phyloP scores from a whole-genome alignment of 2,797 vertebrate genomes.

The Gastrophryne carolinensis region DNA sequence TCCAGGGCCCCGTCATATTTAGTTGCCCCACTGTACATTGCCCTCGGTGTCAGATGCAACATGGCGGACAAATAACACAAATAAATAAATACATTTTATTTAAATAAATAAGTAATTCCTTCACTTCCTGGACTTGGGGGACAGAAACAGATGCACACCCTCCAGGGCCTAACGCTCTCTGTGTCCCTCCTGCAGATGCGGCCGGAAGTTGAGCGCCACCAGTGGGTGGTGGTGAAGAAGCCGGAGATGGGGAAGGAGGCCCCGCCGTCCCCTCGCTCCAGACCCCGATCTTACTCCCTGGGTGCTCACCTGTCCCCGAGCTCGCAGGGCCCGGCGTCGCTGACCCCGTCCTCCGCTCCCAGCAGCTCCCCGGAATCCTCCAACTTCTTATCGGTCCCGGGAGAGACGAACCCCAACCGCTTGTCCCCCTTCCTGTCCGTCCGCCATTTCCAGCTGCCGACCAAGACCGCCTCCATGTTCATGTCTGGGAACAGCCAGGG shows the following conservation, averaged over 20 bases:
- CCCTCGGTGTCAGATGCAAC: too few species aligned
- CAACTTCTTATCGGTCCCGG: slow-evolving; percentile 63
- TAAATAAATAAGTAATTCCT: too few species aligned
- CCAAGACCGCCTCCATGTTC: slow-evolving; percentile 74
- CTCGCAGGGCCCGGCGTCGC: slow-evolving; percentile 51
- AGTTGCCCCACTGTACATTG: too few species aligned
- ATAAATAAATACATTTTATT: too few species aligned
- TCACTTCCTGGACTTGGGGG: too few species aligned
- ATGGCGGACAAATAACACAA: too few species aligned
- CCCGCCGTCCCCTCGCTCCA: slow-evolving; percentile 54
- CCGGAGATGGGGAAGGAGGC: slow-evolving; percentile 65
- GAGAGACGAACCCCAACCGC: slow-evolving; percentile 39
- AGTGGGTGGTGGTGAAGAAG: slow-evolving; percentile 78
- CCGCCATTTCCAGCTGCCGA: slow-evolving; percentile 65
- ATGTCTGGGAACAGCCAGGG: slow-evolving; percentile 70
- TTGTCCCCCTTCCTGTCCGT: slow-evolving; percentile 65
- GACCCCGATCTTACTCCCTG: slow-evolving; percentile 56
- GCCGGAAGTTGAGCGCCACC: slow-evolving; percentile 78
- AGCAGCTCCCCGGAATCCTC: slow-evolving; percentile 44
- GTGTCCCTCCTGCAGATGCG: slow-evolving; percentile 65
- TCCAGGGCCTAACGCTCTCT: background rate
- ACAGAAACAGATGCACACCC: too few species aligned
- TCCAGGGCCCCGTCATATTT: too few species aligned
- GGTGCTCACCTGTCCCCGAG: slow-evolving; percentile 30
- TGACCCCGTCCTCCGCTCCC: background rate